Percentiles rank a stretch among this genome's conserved stretches.
phyloP scores from a whole-genome alignment of 2,797 vertebrate species.

The Girardinus metallicus region DNA sequence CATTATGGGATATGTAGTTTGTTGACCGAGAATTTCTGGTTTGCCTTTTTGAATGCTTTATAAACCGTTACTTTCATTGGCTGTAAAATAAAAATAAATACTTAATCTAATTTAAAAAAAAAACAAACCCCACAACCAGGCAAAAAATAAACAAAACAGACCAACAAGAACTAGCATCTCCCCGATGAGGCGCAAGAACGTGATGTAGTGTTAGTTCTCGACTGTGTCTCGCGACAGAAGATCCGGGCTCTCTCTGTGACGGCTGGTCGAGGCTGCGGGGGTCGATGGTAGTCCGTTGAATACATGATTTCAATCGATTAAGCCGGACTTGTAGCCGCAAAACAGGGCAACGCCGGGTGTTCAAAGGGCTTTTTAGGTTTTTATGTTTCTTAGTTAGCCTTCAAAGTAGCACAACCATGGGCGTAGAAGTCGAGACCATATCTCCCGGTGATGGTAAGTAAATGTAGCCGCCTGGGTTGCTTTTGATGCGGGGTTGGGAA shows the following conservation, averaged over 20 bases:
- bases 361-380: constrained; percentile 30
- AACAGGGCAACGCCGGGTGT: constrained; percentile 13
- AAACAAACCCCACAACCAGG: too few relatives aligned
- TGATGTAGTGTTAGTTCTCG: constrained; percentile 26
- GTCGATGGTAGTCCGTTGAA: constrained; percentile 37
- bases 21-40: fast-evolving
- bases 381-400: constrained; percentile 45
- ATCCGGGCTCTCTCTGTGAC: constrained; percentile 25
- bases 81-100: not conserved
- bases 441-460: constrained; percentile 94
- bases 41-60: fast-evolving
- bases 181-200: not conserved
- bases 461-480: constrained; percentile 30
- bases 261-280: constrained; percentile 30
- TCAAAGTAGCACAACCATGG: constrained; percentile 80
- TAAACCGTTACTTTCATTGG: not conserved
- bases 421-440: constrained; percentile 96
- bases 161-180: not conserved
- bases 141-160: not conserved
- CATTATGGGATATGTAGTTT: constrained; percentile 65
- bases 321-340: constrained; percentile 43
- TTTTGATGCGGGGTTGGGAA: constrained; percentile 26
- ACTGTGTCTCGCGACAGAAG: constrained; percentile 27
- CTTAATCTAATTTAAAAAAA: too few relatives aligned
- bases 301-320: constrained; percentile 53